Conservation (phyloP, 2,113 vertebrate genomes). For the Nerophis lumbriciformis region DNA sequence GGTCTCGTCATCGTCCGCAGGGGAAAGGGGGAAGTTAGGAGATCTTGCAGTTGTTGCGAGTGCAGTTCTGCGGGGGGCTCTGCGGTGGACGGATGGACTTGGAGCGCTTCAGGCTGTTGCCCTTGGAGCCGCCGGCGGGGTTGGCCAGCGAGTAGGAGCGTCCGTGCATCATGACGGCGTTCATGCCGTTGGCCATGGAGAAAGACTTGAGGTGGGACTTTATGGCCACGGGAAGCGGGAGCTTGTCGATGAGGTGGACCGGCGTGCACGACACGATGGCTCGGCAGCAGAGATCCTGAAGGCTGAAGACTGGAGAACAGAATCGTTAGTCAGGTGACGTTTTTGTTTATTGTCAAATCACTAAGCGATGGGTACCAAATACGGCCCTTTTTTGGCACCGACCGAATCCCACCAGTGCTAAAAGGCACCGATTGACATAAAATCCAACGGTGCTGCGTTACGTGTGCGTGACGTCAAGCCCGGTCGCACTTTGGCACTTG, state of each 20-base stretch:
- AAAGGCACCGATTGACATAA: too few relatives aligned
- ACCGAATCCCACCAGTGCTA: too few relatives aligned
- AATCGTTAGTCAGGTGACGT: not conserved
- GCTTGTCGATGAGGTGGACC: conserved; percentile 96
- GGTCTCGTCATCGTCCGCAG: not conserved
- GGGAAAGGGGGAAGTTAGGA: conserved; percentile 74
- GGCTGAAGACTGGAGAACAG: conserved; percentile 82
- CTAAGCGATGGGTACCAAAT: too few relatives aligned
- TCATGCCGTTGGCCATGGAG: conserved; percentile 99
- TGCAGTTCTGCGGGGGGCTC: conserved; percentile 98
- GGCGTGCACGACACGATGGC: conserved; percentile 97
- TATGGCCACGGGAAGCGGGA: conserved; percentile 93
- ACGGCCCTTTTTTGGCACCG: too few relatives aligned
- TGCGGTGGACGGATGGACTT: conserved; percentile 92
- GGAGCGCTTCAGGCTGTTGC: conserved; percentile 92
- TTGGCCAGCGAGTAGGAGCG: conserved; percentile 93
- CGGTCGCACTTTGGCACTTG: too few relatives aligned
- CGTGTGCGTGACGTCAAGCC: too few relatives aligned
- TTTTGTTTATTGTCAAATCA: too few relatives aligned
- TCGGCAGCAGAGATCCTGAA: conserved; percentile 96
- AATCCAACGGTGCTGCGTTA: too few relatives aligned
- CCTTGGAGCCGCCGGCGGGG: conserved; percentile 82
- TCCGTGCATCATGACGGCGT: conserved; percentile 98
- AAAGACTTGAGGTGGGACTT: conserved; percentile 98
- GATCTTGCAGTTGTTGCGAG: conserved; percentile 97